These are phyloP conservation scores for Drosophila borealis DNA, from an alignment of 2,888 invertebrate genomes.

Conservation along the genomic window DNA sequence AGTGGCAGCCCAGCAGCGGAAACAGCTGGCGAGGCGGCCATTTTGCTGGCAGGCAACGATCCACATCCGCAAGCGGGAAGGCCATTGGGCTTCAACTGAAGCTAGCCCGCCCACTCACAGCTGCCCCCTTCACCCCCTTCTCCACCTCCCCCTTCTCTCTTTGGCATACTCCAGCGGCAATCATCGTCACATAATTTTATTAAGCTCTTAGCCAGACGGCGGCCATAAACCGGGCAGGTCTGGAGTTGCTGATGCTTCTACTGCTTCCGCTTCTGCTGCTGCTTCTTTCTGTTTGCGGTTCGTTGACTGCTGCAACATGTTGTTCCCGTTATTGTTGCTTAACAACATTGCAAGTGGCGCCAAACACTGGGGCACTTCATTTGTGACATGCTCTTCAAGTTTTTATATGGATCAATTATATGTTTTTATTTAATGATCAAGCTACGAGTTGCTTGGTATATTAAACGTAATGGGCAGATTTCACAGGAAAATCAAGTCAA, in stretches of 20 bases:
- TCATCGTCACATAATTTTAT: conserved; percentile 81
- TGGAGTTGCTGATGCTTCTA: conserved; percentile 4
- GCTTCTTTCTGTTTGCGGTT: conserved; percentile 39
- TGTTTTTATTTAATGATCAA: conserved; percentile 11
- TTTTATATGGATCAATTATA: not conserved
- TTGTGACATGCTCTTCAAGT: conserved; percentile 11
- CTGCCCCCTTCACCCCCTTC: not conserved
- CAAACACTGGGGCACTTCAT: conserved; percentile 26
- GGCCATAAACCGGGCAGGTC: conserved; percentile 38
- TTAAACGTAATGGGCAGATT: too few relatives aligned
- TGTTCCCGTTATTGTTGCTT: conserved; percentile 27
- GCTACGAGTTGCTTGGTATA: too few relatives aligned
- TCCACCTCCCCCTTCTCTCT: conserved; percentile 1
- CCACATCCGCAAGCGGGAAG: conserved; percentile 53
- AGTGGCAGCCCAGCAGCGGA: conserved; percentile 62
- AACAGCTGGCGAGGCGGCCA: conserved; percentile 56
- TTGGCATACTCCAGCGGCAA: conserved; percentile 49
- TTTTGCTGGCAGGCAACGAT: conserved; percentile 59
- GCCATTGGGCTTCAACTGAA: conserved; percentile 31
- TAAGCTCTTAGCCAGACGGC: conserved; percentile 67
- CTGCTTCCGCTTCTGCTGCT: not conserved
- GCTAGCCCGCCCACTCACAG: not conserved
- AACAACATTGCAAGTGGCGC: conserved; percentile 26
- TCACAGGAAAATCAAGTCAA: too few relatives aligned
- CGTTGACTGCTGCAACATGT: conserved; percentile 44